phyloP scores from a whole-genome alignment of 2,113 vertebrate species.

The Picathartes gymnocephalus region DNA sequence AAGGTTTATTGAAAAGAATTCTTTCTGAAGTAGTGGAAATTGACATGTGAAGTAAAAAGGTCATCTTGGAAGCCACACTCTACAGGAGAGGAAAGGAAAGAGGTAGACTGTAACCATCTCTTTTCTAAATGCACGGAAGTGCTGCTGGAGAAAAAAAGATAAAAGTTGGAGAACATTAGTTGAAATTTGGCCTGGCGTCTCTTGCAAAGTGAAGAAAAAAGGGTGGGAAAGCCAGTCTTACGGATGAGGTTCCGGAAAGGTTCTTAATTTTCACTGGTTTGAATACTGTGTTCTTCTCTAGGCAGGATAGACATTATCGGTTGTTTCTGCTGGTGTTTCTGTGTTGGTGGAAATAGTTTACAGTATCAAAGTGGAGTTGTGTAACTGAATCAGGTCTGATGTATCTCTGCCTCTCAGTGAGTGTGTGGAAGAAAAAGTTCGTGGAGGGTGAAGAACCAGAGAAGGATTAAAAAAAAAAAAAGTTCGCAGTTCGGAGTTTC shows the following conservation, averaged over 20 bases:
- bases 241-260: neutral
- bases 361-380: neutral
- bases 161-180: neutral
- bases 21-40: neutral
- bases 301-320: neutral
- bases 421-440: neutral
- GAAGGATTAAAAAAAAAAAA: neutral
- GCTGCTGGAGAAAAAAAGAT: neutral
- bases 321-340: neutral
- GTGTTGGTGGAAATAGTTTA: neutral
- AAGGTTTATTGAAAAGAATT: neutral
- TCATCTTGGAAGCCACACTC: neutral
- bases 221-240: neutral
- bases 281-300: neutral
- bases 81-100: neutral
- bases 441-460: accelerated
- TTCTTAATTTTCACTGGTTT: neutral
- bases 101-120: neutral
- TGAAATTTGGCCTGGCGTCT: neutral
- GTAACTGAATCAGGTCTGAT: neutral
- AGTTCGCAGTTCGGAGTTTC: neutral
- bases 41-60: neutral
- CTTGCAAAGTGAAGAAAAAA: neutral
- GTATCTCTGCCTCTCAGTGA: neutral
- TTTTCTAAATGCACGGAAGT: neutral